Evolutionary conservation across 2,888 invertebrate species (phyloP).

Genomic region (Listrodromus nycthemerus): DNA sequence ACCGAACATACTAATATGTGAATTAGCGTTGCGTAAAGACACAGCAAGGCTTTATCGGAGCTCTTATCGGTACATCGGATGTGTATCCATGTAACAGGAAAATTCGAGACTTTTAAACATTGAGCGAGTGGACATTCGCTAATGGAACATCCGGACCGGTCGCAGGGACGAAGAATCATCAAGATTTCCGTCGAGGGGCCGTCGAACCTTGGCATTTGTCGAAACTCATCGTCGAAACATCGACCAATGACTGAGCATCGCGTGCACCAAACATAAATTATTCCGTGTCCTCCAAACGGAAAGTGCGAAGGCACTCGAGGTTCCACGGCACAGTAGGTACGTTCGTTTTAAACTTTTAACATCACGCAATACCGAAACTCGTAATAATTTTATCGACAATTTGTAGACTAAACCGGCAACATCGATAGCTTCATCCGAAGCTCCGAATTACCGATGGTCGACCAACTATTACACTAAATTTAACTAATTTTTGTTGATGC

Average conservation of each 20-base stretch:
- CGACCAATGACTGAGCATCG: slow-evolving; percentile 14
- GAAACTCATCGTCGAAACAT: not conserved
- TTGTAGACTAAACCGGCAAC: not conserved
- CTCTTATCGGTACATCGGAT: not conserved
- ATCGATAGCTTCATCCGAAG: not conserved
- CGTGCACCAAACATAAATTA: slow-evolving; percentile 46
- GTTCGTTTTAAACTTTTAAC: slow-evolving; percentile 9
- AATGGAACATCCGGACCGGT: slow-evolving; percentile 13
- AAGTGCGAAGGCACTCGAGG: slow-evolving; percentile 7
- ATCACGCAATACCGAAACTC: slow-evolving; percentile 10
- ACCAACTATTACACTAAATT: too few relatives aligned
- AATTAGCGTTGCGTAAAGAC: slow-evolving; percentile 71
- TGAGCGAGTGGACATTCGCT: slow-evolving; percentile 7
- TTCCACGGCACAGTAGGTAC: slow-evolving; percentile 32
- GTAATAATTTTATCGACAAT: not conserved
- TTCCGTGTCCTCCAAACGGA: slow-evolving; percentile 31
- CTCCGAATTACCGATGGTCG: not conserved
- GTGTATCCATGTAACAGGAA: not conserved
- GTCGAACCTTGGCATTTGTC: slow-evolving; percentile 25
- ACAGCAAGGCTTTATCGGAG: not conserved
- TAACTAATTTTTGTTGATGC: too few relatives aligned
- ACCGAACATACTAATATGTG: slow-evolving; percentile 72
- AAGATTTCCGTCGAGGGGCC: not conserved
- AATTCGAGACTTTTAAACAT: not conserved
- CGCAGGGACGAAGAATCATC: not conserved